Evolutionary conservation across 23 tunicate genomes (phyloP).

Genomic region (Phallusia fumigata): DNA sequence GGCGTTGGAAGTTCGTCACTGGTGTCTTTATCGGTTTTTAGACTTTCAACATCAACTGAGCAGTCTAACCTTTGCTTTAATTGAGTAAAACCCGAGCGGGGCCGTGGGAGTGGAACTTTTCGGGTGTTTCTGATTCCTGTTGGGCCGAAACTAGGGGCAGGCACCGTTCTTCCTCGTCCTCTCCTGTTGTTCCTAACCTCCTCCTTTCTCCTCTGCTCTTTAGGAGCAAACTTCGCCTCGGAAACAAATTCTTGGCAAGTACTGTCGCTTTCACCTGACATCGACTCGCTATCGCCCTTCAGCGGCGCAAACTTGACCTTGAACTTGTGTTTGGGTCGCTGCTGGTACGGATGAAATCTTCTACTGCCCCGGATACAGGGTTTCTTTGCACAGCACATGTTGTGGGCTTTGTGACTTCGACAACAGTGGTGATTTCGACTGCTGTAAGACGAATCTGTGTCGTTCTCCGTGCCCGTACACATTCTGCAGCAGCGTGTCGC

Average conservation of each 20-base stretch:
- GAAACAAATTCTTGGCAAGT: not conserved
- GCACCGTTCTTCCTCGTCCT: not conserved
- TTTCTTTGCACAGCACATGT: too few relatives aligned
- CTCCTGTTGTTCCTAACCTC: not conserved
- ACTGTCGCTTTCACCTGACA: not conserved
- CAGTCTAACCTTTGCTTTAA: too few relatives aligned
- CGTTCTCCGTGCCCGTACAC: too few relatives aligned
- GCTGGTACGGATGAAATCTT: not conserved
- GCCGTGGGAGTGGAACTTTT: not conserved
- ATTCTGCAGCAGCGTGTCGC: too few relatives aligned
- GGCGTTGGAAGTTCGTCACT: not conserved
- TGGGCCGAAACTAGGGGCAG: not conserved
- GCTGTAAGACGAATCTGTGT: too few relatives aligned
- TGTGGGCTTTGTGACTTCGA: too few relatives aligned
- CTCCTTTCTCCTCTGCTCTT: not conserved
- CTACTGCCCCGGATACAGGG: too few relatives aligned
- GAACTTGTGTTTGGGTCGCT: not conserved
- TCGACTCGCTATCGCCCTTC: not conserved
- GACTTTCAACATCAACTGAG: not conserved
- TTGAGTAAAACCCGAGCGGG: not conserved
- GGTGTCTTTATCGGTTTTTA: not conserved
- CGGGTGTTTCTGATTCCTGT: not conserved
- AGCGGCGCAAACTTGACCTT: not conserved
- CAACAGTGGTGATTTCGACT: too few relatives aligned
- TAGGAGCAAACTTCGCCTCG: not conserved